These are phyloP conservation scores for Erannis defoliaria DNA, from an alignment of 2,888 invertebrate genomes.

Conservation along the genomic window DNA sequence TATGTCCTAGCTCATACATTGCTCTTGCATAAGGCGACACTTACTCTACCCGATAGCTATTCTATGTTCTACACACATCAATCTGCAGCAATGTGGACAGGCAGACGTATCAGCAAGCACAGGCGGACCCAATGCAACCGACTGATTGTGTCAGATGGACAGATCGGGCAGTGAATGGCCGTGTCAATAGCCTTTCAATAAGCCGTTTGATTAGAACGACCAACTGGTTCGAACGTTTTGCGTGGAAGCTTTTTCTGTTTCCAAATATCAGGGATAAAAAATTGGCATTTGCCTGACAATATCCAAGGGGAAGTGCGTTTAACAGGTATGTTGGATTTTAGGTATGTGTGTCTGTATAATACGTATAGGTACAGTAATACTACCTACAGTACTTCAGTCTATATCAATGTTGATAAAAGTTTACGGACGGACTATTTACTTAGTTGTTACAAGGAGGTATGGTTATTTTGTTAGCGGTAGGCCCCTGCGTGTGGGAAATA, in stretches of 20 bases:
- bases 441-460: too few relatives aligned
- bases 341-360: too few relatives aligned
- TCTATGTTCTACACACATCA: conserved; percentile 36
- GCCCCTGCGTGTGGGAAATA: too few relatives aligned
- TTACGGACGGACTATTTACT: too few relatives aligned
- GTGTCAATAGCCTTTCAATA: conserved; percentile 27
- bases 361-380: too few relatives aligned
- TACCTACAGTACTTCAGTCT: too few relatives aligned
- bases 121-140: conserved; percentile 46
- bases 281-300: not conserved
- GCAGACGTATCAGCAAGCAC: conserved; percentile 57
- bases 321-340: too few relatives aligned
- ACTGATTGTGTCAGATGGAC: conserved; percentile 38
- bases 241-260: not conserved
- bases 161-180: conserved; percentile 21
- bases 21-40: not conserved
- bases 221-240: conserved; percentile 9
- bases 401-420: too few relatives aligned
- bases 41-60: not conserved
- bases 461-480: too few relatives aligned
- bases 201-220: conserved; percentile 20
- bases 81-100: conserved; percentile 53
- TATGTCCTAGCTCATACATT: not conserved
- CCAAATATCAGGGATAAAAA: not conserved
- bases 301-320: too few relatives aligned